Evolutionary conservation across 2,797 vertebrate genomes (phyloP).

Genomic region (Gastrophryne carolinensis): DNA sequence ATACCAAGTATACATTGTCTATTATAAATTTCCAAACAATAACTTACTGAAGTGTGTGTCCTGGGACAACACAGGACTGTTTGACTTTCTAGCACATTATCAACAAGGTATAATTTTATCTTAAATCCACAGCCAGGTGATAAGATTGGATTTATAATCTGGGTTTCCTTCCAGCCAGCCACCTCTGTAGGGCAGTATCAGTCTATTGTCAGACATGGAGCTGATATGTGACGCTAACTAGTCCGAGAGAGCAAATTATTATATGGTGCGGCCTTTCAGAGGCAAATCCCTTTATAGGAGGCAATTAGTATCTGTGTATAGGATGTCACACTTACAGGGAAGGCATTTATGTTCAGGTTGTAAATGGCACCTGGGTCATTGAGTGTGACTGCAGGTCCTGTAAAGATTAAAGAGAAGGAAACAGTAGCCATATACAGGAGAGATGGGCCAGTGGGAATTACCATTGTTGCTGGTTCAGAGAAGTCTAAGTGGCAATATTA

Average conservation of each 20-base stretch:
- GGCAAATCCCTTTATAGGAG: neutral
- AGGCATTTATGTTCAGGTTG: neutral
- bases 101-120: conserved; percentile 8
- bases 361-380: conserved; percentile 4
- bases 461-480: too few relatives aligned
- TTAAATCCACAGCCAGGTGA: neutral
- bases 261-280: neutral
- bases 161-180: neutral
- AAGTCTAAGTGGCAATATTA: neutral
- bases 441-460: neutral
- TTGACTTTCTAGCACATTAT: conserved; percentile 21
- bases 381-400: conserved; percentile 5
- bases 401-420: conserved; percentile 1
- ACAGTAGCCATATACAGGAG: neutral
- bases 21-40: conserved; percentile 12
- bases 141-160: conserved; percentile 8
- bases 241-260: neutral
- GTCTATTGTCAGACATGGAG: neutral
- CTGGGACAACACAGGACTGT: neutral
- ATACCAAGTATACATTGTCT: too few relatives aligned
- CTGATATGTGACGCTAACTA: neutral
- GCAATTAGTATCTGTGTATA: neutral
- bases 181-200: neutral
- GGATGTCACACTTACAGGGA: conserved; percentile 15
- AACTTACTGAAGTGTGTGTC: conserved; percentile 10